A percentile compares a stretch with the other conserved stretches of the same genome.
These are phyloP conservation scores for Porphyrio hochstetteri DNA, from an alignment of 2,113 vertebrate genomes.

Conservation along the genomic window DNA sequence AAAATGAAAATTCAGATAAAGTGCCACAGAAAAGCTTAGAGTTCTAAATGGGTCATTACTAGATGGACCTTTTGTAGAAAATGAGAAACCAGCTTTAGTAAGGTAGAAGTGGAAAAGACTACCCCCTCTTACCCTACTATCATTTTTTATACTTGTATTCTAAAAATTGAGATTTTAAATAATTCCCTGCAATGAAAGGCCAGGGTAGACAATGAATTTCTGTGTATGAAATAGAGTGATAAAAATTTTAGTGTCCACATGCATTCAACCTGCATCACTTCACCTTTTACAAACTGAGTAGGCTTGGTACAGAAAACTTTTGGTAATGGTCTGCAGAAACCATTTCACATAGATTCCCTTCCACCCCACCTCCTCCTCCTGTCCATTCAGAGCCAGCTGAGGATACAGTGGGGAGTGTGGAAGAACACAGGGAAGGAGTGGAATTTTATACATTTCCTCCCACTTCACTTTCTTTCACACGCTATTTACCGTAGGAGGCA, in stretches of 20 bases:
- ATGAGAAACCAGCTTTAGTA: background rate
- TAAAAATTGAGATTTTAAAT: background rate
- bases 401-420: background rate
- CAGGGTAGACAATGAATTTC: background rate
- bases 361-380: background rate
- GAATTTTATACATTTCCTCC: background rate
- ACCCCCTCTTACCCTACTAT: background rate
- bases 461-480: background rate
- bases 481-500: background rate
- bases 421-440: background rate
- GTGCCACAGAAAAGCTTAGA: background rate
- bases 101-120: background rate
- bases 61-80: background rate
- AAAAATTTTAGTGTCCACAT: background rate
- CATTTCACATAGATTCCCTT: background rate
- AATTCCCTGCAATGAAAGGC: background rate
- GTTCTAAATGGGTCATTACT: background rate
- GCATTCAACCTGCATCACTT: background rate
- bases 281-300: background rate
- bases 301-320: background rate
- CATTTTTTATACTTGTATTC: background rate
- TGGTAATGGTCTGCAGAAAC: background rate
- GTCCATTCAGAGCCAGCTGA: background rate
- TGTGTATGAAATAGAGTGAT: background rate
- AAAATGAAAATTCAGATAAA: background rate